Conservation (phyloP, 2,797 vertebrate species). For the Lacerta agilis region DNA sequence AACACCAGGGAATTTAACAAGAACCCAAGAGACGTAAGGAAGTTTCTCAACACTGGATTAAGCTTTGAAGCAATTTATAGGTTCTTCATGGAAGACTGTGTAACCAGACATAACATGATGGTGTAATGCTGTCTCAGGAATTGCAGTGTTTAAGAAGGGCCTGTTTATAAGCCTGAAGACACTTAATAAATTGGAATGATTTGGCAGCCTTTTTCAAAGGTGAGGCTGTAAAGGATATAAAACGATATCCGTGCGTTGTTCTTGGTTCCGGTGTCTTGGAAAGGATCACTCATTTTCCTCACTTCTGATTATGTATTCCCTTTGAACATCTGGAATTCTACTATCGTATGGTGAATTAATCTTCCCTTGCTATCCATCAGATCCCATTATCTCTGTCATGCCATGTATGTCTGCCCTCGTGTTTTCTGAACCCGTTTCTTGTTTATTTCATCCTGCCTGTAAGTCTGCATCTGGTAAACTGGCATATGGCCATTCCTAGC, state of each 20-base stretch:
- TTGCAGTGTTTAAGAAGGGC: background rate
- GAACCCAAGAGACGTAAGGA: slow-evolving; percentile 1
- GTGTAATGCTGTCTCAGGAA: background rate
- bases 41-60: slow-evolving; percentile 21
- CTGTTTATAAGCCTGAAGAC: slow-evolving; percentile 8
- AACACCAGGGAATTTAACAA: slow-evolving; percentile 9
- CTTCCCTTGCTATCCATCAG: slow-evolving; percentile 10
- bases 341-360: slow-evolving; percentile 11
- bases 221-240: background rate
- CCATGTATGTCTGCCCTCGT: slow-evolving; percentile 11
- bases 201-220: slow-evolving; percentile 14
- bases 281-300: slow-evolving; percentile 8
- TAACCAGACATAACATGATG: slow-evolving; percentile 5
- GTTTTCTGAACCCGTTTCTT: slow-evolving; percentile 32
- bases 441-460: slow-evolving; percentile 15
- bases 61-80: slow-evolving; percentile 7
- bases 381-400: slow-evolving; percentile 26
- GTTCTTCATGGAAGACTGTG: background rate
- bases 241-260: background rate
- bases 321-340: slow-evolving; percentile 28
- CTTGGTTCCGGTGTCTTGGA: background rate
- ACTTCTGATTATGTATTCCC: slow-evolving; percentile 10
- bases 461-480: slow-evolving; percentile 19
- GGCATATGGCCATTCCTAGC: slow-evolving; percentile 4
- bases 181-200: slow-evolving; percentile 22